phyloP scores from a whole-genome alignment of 2,113 vertebrate genomes.

The Mustelus asterias region DNA sequence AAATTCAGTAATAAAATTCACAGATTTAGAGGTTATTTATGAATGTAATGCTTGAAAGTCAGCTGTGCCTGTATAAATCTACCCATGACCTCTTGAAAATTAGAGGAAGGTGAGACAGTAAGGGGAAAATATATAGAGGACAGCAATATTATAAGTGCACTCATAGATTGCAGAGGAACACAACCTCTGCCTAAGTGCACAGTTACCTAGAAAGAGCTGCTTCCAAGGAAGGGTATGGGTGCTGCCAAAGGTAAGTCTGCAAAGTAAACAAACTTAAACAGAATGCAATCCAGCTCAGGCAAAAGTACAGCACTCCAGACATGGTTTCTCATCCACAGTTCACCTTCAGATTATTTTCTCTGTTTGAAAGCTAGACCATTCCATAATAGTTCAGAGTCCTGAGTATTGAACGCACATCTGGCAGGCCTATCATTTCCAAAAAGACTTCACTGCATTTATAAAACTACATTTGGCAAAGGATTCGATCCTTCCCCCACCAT shows the following conservation, averaged over 20 bases:
- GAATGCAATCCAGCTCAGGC: background rate
- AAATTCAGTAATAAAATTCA: background rate
- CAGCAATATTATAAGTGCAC: background rate
- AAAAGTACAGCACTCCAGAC: too few species aligned
- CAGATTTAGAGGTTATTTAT: background rate
- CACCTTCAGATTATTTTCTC: background rate
- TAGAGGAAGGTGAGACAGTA: background rate
- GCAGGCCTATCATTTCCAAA: background rate
- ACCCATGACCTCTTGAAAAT: background rate
- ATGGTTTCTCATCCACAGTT: too few species aligned
- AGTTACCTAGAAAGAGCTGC: background rate
- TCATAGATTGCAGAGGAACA: background rate
- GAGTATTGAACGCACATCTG: background rate
- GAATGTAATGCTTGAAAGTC: background rate
- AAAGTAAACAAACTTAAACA: background rate
- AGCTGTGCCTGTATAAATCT: background rate
- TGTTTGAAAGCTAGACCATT: background rate
- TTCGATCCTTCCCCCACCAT: background rate
- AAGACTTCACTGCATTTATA: background rate
- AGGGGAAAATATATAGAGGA: background rate
- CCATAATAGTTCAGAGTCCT: background rate
- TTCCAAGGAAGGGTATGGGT: background rate
- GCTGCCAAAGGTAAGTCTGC: background rate
- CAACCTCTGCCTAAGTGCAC: background rate
- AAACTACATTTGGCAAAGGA: background rate